Base-by-base conservation (phyloP, 37 sponge, comb jelly and placozoan genomes). In the Aphrocallistes beatrix region DNA sequence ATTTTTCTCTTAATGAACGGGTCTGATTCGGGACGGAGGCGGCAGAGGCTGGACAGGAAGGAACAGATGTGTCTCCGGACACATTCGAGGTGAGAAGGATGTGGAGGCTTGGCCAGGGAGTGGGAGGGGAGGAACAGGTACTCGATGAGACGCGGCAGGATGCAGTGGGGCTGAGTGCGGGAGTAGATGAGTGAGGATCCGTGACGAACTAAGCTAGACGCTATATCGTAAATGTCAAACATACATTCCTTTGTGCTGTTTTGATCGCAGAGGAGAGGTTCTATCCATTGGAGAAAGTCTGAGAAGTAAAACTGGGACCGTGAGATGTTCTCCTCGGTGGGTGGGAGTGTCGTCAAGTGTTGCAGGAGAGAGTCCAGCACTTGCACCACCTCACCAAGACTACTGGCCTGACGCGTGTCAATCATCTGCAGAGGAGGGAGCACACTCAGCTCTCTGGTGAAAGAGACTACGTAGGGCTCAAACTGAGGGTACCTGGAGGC, bases 91-190 rank as follows among this genome's bases (percentile, higher is more conserved):
- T 60, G 75, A 6, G 75, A 21, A 6, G 75, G 75, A 30, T 60
- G 75, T 25, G 75, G 75, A 13, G 34, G 75, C 75, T 60, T 60
- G 75, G 75, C 10, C 17, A 60, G 75, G n/a, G 75, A 60, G 34
- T 60, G 75, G 6, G 75, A 25, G 34, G 75, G 75, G 75, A 60
- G 34, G 75, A 60, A 60, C 28, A 60, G 75, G 75, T 60, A 60
- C 34, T 60, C 75, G 34, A 60, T 60, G 17, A 60, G 75, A 25
- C 75, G 25, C 32, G 75, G 75, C 34, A 60, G 75, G 21, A 60
- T 3, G 75, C 75, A 60, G n/a, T 60, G 25, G 75, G 75, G 6
- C 75, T 60, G 75, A 60, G 75, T 60, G 75, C 34, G 75, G n/a
- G 28, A 25, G 21, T 60, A 60, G n/a, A 60, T 60, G 8, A 60